phyloP scores from a whole-genome alignment of 2,888 invertebrate genomes.

The Onchidella celtica region DNA sequence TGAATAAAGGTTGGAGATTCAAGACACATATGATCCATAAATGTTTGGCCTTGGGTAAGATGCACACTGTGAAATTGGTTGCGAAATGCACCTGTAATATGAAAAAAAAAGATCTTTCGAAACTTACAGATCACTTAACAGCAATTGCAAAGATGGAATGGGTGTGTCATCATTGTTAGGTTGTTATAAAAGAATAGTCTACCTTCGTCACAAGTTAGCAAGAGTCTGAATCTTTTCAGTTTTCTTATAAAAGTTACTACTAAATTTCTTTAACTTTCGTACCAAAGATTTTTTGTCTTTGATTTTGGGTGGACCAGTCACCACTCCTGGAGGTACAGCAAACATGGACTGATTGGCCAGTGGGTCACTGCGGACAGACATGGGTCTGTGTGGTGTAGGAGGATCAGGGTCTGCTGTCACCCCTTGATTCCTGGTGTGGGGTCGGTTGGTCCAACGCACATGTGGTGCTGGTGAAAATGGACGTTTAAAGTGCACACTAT shows the following conservation, averaged over 20 bases:
- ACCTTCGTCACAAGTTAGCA: slow-evolving; percentile 68
- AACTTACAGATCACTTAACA: too few relatives aligned
- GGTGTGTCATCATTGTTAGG: too few relatives aligned
- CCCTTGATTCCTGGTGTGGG: slow-evolving; percentile 36
- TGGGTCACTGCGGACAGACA: slow-evolving; percentile 35
- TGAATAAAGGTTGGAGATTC: too few relatives aligned
- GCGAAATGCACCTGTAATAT: too few relatives aligned
- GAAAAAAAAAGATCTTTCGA: too few relatives aligned
- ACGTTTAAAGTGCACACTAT: slow-evolving; percentile 18
- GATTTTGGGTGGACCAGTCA: slow-evolving; percentile 56
- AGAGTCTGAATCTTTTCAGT: slow-evolving; percentile 68
- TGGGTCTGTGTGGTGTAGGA: slow-evolving; percentile 31
- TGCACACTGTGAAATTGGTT: too few relatives aligned
- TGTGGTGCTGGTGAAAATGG: slow-evolving; percentile 40
- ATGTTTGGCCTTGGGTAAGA: too few relatives aligned
- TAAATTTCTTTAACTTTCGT: slow-evolving; percentile 70
- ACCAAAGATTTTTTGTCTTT: slow-evolving; percentile 72
- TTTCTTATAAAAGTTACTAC: slow-evolving; percentile 67
- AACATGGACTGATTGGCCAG: slow-evolving; percentile 16
- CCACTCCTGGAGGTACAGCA: slow-evolving; percentile 36
- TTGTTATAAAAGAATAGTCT: too few relatives aligned
- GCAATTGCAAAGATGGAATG: too few relatives aligned
- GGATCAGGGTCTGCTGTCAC: slow-evolving; percentile 21
- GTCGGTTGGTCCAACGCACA: background rate
- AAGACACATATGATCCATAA: too few relatives aligned